Percentiles rank a stretch among this genome's conserved stretches.
phyloP scores from a whole-genome alignment of 2,113 vertebrate species.

The Bolborhynchus lineola region DNA sequence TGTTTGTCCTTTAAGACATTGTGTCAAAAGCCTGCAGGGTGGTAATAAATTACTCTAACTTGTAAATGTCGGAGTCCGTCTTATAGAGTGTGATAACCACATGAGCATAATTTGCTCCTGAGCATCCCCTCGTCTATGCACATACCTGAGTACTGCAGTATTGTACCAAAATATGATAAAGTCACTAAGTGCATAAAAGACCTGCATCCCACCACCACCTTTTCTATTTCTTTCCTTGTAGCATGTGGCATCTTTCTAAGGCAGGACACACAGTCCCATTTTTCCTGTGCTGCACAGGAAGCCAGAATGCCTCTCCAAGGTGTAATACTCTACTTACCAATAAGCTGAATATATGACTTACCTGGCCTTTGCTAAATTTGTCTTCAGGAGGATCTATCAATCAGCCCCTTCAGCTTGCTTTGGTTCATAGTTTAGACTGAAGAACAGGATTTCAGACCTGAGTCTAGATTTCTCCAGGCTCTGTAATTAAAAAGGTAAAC shows the following conservation, averaged over 20 bases:
- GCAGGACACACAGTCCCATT: neutral
- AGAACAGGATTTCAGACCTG: neutral
- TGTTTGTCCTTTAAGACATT: rapidly evolving
- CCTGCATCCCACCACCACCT: rapidly evolving
- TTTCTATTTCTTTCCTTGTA: neutral
- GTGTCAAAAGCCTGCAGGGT: neutral
- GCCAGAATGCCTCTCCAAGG: neutral
- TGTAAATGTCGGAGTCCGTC: neutral
- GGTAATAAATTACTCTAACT: neutral
- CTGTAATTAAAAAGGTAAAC: neutral
- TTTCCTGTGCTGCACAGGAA: neutral
- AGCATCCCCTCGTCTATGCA: neutral
- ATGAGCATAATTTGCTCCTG: neutral
- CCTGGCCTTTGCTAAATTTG: neutral
- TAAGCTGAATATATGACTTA: neutral
- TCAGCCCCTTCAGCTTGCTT: neutral
- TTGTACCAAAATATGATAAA: neutral
- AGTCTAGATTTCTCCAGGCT: neutral
- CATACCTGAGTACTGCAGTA: neutral
- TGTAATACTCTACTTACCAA: neutral
- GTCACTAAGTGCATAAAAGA: neutral
- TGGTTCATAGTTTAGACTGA: neutral
- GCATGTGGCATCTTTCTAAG: neutral
- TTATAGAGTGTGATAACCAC: neutral
- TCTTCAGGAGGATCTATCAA: neutral